Evolutionary conservation across 2,888 invertebrate genomes (phyloP).

Genomic region (Capitulum mitella): DNA sequence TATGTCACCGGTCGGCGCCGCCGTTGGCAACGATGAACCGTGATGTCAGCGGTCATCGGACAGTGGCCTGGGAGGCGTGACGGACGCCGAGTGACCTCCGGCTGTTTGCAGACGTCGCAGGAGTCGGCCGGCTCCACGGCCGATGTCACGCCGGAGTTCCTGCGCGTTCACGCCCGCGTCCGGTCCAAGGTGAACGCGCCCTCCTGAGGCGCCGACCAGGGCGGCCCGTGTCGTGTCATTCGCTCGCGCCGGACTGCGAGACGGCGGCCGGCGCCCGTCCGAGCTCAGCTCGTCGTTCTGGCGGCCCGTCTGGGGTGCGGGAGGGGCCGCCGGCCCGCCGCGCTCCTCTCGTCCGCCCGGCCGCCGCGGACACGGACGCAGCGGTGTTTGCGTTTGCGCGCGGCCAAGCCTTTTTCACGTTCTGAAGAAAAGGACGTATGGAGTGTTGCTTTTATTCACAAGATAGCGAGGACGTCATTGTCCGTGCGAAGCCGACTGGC

Average conservation of each 20-base stretch:
- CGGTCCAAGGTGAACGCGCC: constrained; percentile 47
- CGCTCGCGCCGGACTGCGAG: background rate
- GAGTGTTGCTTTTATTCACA: too few relatives aligned
- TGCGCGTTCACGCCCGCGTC: constrained; percentile 57
- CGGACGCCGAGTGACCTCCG: too few relatives aligned
- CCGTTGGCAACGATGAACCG: too few relatives aligned
- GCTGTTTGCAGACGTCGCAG: background rate
- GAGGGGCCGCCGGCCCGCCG: background rate
- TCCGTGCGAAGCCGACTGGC: too few relatives aligned
- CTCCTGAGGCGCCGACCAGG: background rate
- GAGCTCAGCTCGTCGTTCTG: background rate
- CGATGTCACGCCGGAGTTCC: constrained; percentile 47
- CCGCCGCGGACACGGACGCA: too few relatives aligned
- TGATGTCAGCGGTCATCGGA: too few relatives aligned
- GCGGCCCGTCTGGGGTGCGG: background rate
- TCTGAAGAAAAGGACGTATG: too few relatives aligned
- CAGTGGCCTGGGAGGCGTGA: too few relatives aligned
- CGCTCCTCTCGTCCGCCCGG: background rate
- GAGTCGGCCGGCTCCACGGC: background rate
- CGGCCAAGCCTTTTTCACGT: too few relatives aligned
- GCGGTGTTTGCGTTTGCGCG: too few relatives aligned
- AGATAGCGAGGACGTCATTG: too few relatives aligned
- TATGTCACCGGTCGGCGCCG: too few relatives aligned
- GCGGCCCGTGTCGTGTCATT: background rate
- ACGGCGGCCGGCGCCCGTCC: background rate